Evolutionary conservation across 2,113 vertebrate species (phyloP), one percentile per base, ranked within the genome.

Genomic region (Labeo rohita): DNA sequence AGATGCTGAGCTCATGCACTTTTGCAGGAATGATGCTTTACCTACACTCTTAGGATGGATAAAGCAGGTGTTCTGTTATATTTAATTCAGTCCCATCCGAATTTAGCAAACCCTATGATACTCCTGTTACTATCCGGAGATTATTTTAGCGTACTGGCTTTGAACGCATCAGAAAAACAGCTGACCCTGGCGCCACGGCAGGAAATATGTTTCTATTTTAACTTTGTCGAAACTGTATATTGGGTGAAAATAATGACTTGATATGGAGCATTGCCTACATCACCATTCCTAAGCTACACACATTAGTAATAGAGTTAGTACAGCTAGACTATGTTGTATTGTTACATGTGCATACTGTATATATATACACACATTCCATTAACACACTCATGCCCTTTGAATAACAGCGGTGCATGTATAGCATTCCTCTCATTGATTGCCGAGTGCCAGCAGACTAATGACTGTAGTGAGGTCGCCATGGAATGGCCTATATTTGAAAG

Each of bases 161-260:
- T 90, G 86, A 89, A 88, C 86, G 86, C 91, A 89, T 87, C 23
- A 70, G 59, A 43, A 79, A 84, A 91, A 89, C 94, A 94, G 94
- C 94, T 95, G 94, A 90, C 88, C 83, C 18, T 89, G 92, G 92
- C 90, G 91, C 91, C 94, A 88, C 8, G 28, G 61, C 50, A 84
- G 68, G 88, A 90, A 90, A 88, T 84, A 39, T 68, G 23, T 61
- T 86, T 91, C 94, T 95, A 94, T 95, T 95, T 94, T 92, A 90
- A 92, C 90, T 90, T 88, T 88, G 88, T 87, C 83, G 93, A 91
- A 95, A 94, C 91, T 82, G 85, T 91, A 95, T 93, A 92, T 90
- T 87, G 81, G 34, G 56, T 52, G 79, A 73, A 89, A 89, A 85
- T 74, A 66, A 86, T 50, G 18, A 66, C 68, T 72, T 15, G 78